Base-by-base conservation (phyloP, 1,140 invertebrate species). In the Laupala kohalensis region DNA sequence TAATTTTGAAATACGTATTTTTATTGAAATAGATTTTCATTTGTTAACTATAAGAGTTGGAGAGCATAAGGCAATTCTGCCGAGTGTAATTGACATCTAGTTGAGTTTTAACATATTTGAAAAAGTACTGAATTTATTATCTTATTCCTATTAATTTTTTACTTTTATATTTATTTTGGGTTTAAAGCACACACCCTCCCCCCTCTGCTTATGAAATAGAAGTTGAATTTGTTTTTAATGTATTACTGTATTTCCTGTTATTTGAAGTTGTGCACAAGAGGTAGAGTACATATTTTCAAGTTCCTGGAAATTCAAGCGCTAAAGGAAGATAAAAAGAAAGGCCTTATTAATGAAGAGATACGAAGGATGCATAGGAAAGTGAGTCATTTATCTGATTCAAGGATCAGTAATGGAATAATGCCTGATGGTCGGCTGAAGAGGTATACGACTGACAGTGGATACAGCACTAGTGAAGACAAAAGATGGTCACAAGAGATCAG, bases 241-340 rank as follows among this genome's bases (percentile, higher is more conserved):
- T 19, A 53, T 53, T 0, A 53, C 64, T 15, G 64, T 12, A 66
- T 70, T 71, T 30, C 74, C 71, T 72, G 6, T 63, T 83, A 84
- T 25, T 24, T 6, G 19, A 80, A 96, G 94, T 83, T 96, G 74
- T 97, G 94, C 82, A 91, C 90, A 80, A 88, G 93, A 79, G 95
- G 95, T 73, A 86, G 92, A 78, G 91, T 94, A 76, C 95, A 97
- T 82, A 93, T 97, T 73, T 96, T 96, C 84, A 97, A 97, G 79
- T 96, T 92, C 82, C 83, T 97, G 71, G 93, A 96, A 78, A 92
- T 89, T 77, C 91, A 94, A 83, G 92, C 93, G 25, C 87, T 65
- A 81, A 74, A 84, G 73, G 84, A 86, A 72, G 84, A 86, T 66
- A 78, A 78, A 68, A 80, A 80, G 69, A 73, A 78, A 66, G 80